Evolutionary conservation across 2,888 invertebrate species (phyloP), one percentile per base, ranked within the genome.

Genomic region (Luperina testacea): DNA sequence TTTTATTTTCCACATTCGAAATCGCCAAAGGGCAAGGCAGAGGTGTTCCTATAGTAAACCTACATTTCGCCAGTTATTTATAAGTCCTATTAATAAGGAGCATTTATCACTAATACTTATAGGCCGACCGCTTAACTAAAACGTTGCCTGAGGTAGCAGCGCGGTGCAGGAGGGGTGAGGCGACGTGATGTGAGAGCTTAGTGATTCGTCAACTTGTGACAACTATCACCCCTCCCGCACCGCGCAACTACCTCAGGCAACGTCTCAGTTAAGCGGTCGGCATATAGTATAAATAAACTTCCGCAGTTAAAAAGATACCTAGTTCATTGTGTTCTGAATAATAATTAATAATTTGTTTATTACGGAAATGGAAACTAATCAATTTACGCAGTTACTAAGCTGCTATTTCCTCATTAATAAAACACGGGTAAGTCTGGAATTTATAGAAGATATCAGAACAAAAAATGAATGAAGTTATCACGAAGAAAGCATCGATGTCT

Each of bases 341-440:
- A 64, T 59, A 38, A 69, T 42, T 59, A 57, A 72, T 64, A 51
- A 61, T 51, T 72, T 72, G 15, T 75, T 75, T 78, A 24, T 72
- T 72, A 79, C 71, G 76, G 73, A 84, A 77, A 78, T 61, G 70
- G 7, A 61, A 69, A 51, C 27, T 64, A 68, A 73, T 61, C 7
- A 79, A 69, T 79, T 67, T n/a, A 75, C 57, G 64, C 38, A 64
- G 27, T 73, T 48, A 2, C 5, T 53, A 61, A 17, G 57, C 8
- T 38, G 5, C 13, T 45, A 24, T 38, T 85, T 76, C 75, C 69
- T 85, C 15, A 2, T 72, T 65, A 72, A 7, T 11, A 67, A 57
- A 42, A 51, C 20, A 38, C 15, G 38, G 32, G 53, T 61, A 63
- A 53, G 1, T 48, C n/a, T 17, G 63, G 48, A 42, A 64, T 69